Conservation (phyloP, 2,888 invertebrate species). For the Atethmia centrago region DNA sequence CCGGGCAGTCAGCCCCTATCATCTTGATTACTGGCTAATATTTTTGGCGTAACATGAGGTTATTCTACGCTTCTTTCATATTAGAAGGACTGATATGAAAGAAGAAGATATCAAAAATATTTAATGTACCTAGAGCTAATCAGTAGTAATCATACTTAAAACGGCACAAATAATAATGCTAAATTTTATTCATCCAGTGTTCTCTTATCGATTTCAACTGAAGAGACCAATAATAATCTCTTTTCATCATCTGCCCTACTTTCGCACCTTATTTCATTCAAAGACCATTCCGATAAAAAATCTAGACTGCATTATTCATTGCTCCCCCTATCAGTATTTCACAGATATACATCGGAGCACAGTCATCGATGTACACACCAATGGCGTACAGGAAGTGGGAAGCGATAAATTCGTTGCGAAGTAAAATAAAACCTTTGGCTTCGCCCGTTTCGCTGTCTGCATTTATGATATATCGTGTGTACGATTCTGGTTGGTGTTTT, state of each 20-base stretch:
- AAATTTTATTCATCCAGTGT: too few species aligned
- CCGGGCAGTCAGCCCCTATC: too few species aligned
- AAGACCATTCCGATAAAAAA: constrained; percentile 47
- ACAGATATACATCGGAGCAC: constrained; percentile 70
- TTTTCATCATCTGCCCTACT: constrained; percentile 33
- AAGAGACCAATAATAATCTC: background rate
- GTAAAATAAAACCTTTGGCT: constrained; percentile 84
- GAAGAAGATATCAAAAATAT: too few species aligned
- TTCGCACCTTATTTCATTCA: constrained; percentile 38
- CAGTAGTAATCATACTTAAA: too few species aligned
- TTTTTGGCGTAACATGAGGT: too few species aligned
- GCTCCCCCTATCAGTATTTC: constrained; percentile 59
- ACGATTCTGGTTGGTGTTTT: constrained; percentile 51
- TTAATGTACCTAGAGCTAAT: too few species aligned
- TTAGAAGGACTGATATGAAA: too few species aligned
- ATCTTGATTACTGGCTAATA: too few species aligned
- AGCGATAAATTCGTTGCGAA: constrained; percentile 81
- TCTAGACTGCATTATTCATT: constrained; percentile 64
- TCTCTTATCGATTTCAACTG: constrained; percentile 1
- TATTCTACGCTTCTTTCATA: too few species aligned
- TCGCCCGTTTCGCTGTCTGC: constrained; percentile 78
- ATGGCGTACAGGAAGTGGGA: constrained; percentile 76
- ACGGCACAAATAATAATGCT: too few species aligned
- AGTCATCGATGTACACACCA: constrained; percentile 70
- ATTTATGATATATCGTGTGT: constrained; percentile 78